Evolutionary conservation across 1,140 invertebrate species (phyloP), one percentile per base, ranked within the genome.

Genomic region (Camponotus pennsylvanicus): DNA sequence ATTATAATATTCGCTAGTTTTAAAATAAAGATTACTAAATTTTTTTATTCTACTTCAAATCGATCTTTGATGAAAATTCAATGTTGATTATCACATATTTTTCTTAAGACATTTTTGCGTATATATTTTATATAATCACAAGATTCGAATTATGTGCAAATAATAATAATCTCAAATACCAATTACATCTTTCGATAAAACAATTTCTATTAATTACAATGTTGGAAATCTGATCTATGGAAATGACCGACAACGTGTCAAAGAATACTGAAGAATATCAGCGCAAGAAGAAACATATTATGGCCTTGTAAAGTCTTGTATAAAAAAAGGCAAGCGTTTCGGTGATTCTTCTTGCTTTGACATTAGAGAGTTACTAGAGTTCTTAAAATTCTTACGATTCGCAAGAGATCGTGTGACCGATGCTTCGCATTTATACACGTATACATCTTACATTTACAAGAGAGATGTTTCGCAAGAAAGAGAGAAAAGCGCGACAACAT

Each of bases 281-380:
- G 32, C 52, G 11, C 40, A 73, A 71, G 45, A 59, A 73, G 45
- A 83, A 59, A 73, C 18, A 83, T 18, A 61, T n/a, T 45, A 73
- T 18, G 55, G 79, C 57, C 79, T 83, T 73, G 79, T 83, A 37
- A 75, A 83, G n/a, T 61, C 69, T 82, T 75, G 27, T 61, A 49
- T n/a, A 61, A 73, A 45, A 37, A 37, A 34, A 55, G 67, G 67
- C 79, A 63, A 61, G 27, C 32, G 21, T 82, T 45, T 83, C 37
- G 69, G 57, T 42, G 40, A 75, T 61, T 61, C n/a, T 75, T 75
- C 40, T 73, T 61, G 55, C 40, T 83, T 83, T 37, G 40, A 75
- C 27, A 59, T 59, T 59, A 59, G 55, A 57, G 18, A 59, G n/a
- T 76, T 15, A 57, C 45, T 80, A 80, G 37, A 70, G 40, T 40